phyloP scores from a whole-genome alignment of 2,888 invertebrate genomes.

The Mylabris sibirica region DNA sequence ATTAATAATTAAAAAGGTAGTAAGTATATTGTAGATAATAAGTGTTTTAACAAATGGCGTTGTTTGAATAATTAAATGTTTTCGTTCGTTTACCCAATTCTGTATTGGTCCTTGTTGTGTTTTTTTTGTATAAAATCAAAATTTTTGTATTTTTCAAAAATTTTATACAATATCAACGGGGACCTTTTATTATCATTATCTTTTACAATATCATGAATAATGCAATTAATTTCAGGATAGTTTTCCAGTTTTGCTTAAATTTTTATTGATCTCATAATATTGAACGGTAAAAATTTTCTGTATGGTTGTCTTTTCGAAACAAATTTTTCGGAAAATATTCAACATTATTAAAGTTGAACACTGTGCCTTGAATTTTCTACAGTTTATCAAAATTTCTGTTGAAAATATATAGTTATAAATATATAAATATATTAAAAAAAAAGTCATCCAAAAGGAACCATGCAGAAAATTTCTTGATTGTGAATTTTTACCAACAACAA shows the following conservation, averaged over 20 bases:
- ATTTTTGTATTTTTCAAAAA: neutral
- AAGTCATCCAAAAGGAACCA: slow-evolving; percentile 17
- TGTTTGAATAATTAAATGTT: slow-evolving; percentile 39
- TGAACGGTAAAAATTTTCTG: neutral
- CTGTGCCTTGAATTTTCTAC: slow-evolving; percentile 57
- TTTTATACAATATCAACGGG: neutral
- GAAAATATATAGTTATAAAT: slow-evolving; percentile 30
- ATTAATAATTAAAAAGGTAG: slow-evolving; percentile 5
- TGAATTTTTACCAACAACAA: slow-evolving; percentile 1
- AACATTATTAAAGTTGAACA: slow-evolving; percentile 45
- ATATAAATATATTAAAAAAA: slow-evolving; percentile 11
- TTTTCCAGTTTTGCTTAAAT: slow-evolving; percentile 1
- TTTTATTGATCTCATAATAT: slow-evolving; percentile 29
- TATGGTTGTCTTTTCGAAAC: slow-evolving; percentile 15
- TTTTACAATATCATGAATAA: slow-evolving; percentile 24
- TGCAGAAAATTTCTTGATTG: slow-evolving; percentile 11
- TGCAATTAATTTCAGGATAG: slow-evolving; percentile 1
- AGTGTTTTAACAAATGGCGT: slow-evolving; percentile 44
- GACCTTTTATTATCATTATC: neutral
- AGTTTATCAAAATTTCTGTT: slow-evolving; percentile 45
- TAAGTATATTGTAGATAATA: slow-evolving; percentile 33
- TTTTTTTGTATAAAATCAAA: slow-evolving; percentile 17
- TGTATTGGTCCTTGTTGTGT: slow-evolving; percentile 13
- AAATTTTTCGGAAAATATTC: slow-evolving; percentile 36
- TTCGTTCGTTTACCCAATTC: slow-evolving; percentile 30